phyloP scores from a whole-genome alignment of 2,888 invertebrate genomes.

The Zhuqinia jingwanae region DNA sequence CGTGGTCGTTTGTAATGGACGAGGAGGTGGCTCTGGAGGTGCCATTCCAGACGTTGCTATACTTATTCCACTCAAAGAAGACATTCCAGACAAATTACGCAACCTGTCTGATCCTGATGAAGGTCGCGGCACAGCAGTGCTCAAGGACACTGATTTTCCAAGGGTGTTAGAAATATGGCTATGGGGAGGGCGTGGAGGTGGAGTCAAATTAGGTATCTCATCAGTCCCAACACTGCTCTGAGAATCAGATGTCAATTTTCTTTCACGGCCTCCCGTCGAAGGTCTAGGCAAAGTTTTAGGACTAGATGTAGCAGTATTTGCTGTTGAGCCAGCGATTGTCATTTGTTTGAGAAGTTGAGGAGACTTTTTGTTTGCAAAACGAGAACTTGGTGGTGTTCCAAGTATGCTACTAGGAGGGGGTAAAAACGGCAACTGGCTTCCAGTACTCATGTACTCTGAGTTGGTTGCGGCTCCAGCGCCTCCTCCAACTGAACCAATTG shows the following conservation, averaged over 20 bases:
- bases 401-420: constrained; percentile 67
- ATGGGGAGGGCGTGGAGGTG: constrained; percentile 78
- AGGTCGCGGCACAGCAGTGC: constrained; percentile 78
- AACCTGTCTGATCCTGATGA: constrained; percentile 75
- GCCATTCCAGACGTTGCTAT: constrained; percentile 34
- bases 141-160: constrained; percentile 56
- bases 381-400: constrained; percentile 70
- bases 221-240: constrained; percentile 60
- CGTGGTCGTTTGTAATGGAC: constrained; percentile 81
- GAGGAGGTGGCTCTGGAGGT: constrained; percentile 87
- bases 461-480: constrained; percentile 63
- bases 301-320: constrained; percentile 71
- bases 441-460: constrained; percentile 72
- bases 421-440: constrained; percentile 55
- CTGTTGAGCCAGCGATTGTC: constrained; percentile 76
- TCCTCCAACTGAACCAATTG: constrained; percentile 57
- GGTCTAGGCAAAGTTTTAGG: constrained; percentile 77
- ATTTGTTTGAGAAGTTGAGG: constrained; percentile 78
- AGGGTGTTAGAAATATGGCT: constrained; percentile 40
- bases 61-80: constrained; percentile 51
- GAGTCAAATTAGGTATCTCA: constrained; percentile 78
- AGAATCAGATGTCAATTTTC: constrained; percentile 74
- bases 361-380: constrained; percentile 75
- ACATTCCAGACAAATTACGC: constrained; percentile 64
- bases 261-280: constrained; percentile 54